Conservation (phyloP, 2,888 invertebrate genomes). For the Trypoxylon attenuatum region DNA sequence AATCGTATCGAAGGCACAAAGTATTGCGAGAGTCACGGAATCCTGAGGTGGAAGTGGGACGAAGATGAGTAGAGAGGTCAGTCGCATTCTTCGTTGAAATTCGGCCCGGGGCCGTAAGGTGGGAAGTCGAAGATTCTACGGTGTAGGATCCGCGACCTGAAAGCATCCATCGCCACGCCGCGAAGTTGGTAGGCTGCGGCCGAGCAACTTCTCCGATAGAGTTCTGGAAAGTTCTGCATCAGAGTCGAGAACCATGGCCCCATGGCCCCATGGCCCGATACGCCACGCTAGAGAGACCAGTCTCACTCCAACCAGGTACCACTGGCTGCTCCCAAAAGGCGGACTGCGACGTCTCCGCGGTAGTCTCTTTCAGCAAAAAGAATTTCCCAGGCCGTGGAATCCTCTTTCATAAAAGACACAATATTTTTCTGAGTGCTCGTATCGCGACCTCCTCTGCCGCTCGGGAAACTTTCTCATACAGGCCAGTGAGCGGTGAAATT, state of each 20-base stretch:
- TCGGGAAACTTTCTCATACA: slow-evolving; percentile 32
- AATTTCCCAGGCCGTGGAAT: slow-evolving; percentile 20
- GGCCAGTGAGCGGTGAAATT: slow-evolving; percentile 27
- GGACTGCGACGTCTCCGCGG: slow-evolving; percentile 22
- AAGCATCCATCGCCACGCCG: slow-evolving; percentile 57
- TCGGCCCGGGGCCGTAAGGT: slow-evolving; percentile 16
- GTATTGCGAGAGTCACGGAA: no score
- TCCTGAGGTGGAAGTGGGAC: no score
- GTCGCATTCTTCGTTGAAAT: no score
- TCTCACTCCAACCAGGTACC: slow-evolving; percentile 19
- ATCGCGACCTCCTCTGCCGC: slow-evolving; percentile 7
- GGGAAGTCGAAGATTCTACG: slow-evolving; percentile 46
- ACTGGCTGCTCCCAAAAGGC: slow-evolving; percentile 38
- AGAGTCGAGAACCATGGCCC: no score
- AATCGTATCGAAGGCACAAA: no score
- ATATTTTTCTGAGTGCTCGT: slow-evolving; percentile 41
- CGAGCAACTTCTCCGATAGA: slow-evolving; percentile 45
- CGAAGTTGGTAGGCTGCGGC: slow-evolving; percentile 49
- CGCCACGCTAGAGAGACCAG: no score
- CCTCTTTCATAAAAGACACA: slow-evolving; percentile 34
- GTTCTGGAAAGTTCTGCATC: slow-evolving; percentile 56
- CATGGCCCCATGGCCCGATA: no score
- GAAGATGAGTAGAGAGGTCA: no score
- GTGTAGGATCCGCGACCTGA: slow-evolving; percentile 44
- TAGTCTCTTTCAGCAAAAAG: no score